Base-by-base conservation (phyloP, 2,113 vertebrate genomes). In the Halcyon malimbica region DNA sequence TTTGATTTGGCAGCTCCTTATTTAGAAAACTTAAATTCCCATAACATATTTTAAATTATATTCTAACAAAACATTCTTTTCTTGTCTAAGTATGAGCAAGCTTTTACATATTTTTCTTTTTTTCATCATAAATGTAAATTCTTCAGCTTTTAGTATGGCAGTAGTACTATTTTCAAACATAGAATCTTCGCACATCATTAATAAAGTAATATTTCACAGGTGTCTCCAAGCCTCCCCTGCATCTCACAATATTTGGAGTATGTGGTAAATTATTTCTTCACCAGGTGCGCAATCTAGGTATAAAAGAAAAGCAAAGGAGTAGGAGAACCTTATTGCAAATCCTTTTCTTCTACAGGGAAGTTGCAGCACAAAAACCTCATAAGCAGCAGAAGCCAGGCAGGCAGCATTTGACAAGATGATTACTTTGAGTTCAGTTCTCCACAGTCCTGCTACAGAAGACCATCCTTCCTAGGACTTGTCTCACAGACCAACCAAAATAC, bases 1-100 rank as follows among this genome's bases (percentile, higher is more conserved):
- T 91, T 94, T 83, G 73, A 87, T 85, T 95, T 96, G 78, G 82
- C 54, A 90, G 46, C 16, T 92, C 20, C 37, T 90, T 60, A 59
- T 85, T 90, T 23, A 88, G 51, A 92, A 93, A 89, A 92, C 26
- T 44, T 78, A 68, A 83, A 93, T 76, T 84, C 44, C 26, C 26
- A 13, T 44, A 56, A 73, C 24, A 23, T 67, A 13, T 60, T 89
- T 92, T 79, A 92, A 92, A 92, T 84, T 65, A 67, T 24, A 71
- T 87, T 91, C 31, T 89, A 90, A 73, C 26, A 87, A 89, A 77
- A 42, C 24, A 79, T 69, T 82, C 29, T 89, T 83, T 93, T 53
- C 35, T 46, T 76, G 11, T 60, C 42, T 46, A 92, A 87, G 33
- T 10, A 76, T 2, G 13, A 87, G 17, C 5, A 73, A 80, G 31